Conservation (phyloP, 2,797 vertebrate species). For the Chelmon rostratus region DNA sequence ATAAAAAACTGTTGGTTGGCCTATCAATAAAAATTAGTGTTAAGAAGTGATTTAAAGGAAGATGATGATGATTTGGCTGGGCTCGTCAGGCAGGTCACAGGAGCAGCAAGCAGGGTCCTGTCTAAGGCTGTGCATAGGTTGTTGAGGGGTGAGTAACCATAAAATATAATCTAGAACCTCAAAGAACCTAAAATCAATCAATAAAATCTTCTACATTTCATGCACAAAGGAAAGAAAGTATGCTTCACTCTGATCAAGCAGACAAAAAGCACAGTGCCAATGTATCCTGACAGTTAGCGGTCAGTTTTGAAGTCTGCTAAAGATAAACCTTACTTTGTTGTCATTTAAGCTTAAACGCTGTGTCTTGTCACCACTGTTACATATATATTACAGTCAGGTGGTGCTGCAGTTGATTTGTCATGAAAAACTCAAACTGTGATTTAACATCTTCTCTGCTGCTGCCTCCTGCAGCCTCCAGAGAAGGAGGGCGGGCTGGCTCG, state of each 20-base stretch:
- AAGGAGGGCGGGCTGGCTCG: slow-evolving; percentile 94
- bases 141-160: neutral
- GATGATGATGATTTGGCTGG: neutral
- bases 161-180: neutral
- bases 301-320: neutral
- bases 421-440: neutral
- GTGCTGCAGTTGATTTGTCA: slow-evolving; percentile 1
- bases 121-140: neutral
- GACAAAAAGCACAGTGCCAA: neutral
- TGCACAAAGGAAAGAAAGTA: neutral
- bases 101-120: neutral
- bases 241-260: too few species aligned
- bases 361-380: neutral
- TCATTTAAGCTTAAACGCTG: neutral
- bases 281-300: neutral
- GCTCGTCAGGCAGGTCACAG: too few species aligned
- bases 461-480: slow-evolving; percentile 89
- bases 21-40: too few species aligned
- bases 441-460: slow-evolving; percentile 8
- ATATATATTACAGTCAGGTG: neutral
- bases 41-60: neutral
- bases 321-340: too few species aligned
- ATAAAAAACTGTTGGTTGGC: too few species aligned
- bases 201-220: too few species aligned
- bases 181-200: neutral